These are phyloP conservation scores for Sprattus sprattus DNA, from an alignment of 2,113 vertebrate species.

Conservation along the genomic window DNA sequence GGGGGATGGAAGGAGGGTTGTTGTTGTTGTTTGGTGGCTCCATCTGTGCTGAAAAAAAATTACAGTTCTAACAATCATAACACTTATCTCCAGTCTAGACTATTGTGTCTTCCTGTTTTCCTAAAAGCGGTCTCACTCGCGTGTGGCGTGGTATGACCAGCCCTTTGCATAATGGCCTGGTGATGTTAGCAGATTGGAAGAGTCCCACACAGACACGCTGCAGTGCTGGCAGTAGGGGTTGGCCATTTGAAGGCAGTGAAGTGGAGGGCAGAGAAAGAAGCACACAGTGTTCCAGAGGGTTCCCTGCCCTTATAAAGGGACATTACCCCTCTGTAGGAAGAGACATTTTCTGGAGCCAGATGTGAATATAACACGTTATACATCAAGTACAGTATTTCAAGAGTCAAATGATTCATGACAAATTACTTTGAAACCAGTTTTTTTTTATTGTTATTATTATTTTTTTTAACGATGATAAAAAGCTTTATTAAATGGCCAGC, in stretches of 20 bases:
- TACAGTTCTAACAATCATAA: not conserved
- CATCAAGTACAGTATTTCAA: not conserved
- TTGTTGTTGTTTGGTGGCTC: not conserved
- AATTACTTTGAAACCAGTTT: not conserved
- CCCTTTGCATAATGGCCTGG: not conserved
- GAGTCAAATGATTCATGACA: not conserved
- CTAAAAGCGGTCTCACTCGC: not conserved
- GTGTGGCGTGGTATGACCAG: not conserved
- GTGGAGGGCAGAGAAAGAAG: not conserved
- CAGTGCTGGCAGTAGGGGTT: not conserved
- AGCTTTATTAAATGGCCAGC: conserved; percentile 4
- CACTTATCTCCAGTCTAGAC: not conserved
- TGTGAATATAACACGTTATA: not conserved
- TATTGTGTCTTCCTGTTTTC: not conserved
- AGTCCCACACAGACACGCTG: not conserved
- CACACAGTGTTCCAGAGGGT: not conserved
- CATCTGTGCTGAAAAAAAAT: not conserved
- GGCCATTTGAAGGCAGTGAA: not conserved
- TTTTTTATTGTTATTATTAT: too few relatives aligned
- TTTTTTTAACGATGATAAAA: too few relatives aligned
- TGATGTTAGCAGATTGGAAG: not conserved
- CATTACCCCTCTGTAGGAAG: not conserved
- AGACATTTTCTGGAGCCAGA: not conserved
- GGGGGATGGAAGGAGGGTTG: too few relatives aligned
- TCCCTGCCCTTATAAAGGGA: not conserved